Base-by-base conservation (phyloP, 2,797 vertebrate species). In the Coilia nasus region DNA sequence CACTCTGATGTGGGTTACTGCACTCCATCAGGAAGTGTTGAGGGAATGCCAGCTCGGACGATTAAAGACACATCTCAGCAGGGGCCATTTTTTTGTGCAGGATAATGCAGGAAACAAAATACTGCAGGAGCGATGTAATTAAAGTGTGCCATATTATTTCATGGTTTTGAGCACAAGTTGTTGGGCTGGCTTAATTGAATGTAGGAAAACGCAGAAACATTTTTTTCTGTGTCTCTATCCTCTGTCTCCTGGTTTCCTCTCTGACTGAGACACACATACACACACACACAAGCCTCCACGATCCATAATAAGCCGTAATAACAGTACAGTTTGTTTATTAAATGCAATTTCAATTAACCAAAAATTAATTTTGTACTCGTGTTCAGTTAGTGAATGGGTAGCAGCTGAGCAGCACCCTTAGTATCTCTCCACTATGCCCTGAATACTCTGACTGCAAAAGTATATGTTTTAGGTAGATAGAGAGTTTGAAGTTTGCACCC, bases 321-420 rank as follows among this genome's bases (percentile, higher is more conserved):
- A 28, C 82, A 86, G 67, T 35, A 1, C 17, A 15, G 17, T 4
- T n/a, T 44, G 15, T 35, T 78, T 41, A 19, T 35, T 78, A 31
- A 75, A 4, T 87, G 44, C 67, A 60, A 83, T 87, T 87, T 88
- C 84, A 90, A 88, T 85, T 84, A 86, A 81, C 57, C 78, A 19
- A 59, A 12, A 56, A 85, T 88, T 83, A 86, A 67, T 83, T 83
- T 67, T 44, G 67, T 31, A 41, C 60, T 62, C 54, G 54, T 50
- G 87, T 25, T 82, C 82, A 84, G 83, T 88, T 88, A 44, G 60
- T 67, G 78, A 60, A 75, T 84, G 67, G 54, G 71, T 78, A 83
- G 75, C 59, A 81, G 19, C 85, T 84, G 19, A 83, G 59, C 83
- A 84, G 31, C 56, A 54, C 47, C 80, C 59, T 28, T 31, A 14